Percentiles rank a stretch among this genome's conserved stretches.
Conservation (phyloP, 1,140 invertebrate species). For the Halesus radiatus region DNA sequence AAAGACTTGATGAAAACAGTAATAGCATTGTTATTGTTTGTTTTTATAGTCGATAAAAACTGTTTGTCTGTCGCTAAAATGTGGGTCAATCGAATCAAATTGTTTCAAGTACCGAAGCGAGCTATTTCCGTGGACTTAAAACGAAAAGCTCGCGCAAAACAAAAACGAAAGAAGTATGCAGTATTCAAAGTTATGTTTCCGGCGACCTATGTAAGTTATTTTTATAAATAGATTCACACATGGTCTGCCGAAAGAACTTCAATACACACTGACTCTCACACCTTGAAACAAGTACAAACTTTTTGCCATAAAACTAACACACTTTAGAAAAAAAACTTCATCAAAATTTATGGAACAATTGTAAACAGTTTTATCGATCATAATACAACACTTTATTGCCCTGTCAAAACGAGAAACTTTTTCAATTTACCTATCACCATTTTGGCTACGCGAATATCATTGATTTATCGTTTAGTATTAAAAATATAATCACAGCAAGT, state of each 20-base stretch:
- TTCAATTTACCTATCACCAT: constrained; percentile 43
- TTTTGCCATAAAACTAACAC: no score
- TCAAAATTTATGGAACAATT: no score
- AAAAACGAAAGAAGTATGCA: constrained; percentile 11
- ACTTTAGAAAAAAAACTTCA: no score
- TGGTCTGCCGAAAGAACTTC: background rate
- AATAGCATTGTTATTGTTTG: no score
- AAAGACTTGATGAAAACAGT: no score
- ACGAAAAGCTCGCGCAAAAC: background rate
- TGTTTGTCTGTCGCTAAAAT: background rate
- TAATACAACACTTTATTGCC: background rate
- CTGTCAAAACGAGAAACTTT: background rate
- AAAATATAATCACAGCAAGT: constrained; percentile 36
- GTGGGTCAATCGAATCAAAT: constrained; percentile 7
- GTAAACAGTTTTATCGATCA: no score
- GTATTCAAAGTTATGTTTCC: constrained; percentile 35
- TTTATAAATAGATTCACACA: constrained; percentile 19
- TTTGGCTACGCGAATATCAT: constrained; percentile 13
- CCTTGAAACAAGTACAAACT: background rate
- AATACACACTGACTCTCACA: background rate
- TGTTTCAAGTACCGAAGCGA: background rate
- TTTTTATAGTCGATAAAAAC: no score
- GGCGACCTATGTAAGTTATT: constrained; percentile 14
- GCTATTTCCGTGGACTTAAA: background rate
- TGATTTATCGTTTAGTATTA: constrained; percentile 29